Percentiles rank a stretch among this genome's conserved stretches.
These are phyloP conservation scores for Littorina saxatilis DNA, from an alignment of 1,140 invertebrate species.

Conservation along the genomic window DNA sequence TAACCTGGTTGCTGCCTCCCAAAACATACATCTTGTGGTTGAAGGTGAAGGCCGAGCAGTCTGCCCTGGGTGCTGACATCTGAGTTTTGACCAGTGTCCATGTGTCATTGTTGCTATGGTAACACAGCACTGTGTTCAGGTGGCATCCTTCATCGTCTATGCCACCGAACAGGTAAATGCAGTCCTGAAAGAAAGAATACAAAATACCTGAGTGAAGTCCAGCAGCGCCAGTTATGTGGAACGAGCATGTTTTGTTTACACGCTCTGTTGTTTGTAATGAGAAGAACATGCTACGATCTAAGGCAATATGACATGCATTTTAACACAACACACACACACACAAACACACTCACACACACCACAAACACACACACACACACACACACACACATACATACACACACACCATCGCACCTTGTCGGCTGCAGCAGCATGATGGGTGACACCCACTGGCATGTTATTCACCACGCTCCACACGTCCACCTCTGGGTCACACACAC, in stretches of 20 bases:
- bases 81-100: conserved; percentile 59
- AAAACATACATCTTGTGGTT: conserved; percentile 61
- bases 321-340: too few relatives aligned
- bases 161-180: conserved; percentile 63
- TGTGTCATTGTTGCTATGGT: conserved; percentile 50
- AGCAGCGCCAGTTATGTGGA: too few relatives aligned
- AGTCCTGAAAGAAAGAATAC: conserved; percentile 22
- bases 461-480: conserved; percentile 56
- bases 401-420: conserved; percentile 39
- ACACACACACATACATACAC: too few relatives aligned
- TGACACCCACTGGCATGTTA: conserved; percentile 59
- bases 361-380: too few relatives aligned
- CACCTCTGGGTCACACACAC: conserved; percentile 27
- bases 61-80: conserved; percentile 57
- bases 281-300: too few relatives aligned
- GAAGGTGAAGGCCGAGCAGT: conserved; percentile 52
- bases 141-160: conserved; percentile 54
- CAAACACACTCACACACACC: too few relatives aligned
- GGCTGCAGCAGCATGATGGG: conserved; percentile 55
- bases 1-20: conserved; percentile 57
- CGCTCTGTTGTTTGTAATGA: too few relatives aligned
- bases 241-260: too few relatives aligned
- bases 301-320: too few relatives aligned
- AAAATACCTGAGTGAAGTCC: too few relatives aligned
- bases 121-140: conserved; percentile 60